Conservation (phyloP, 2,888 invertebrate genomes). For the Clistopyga incitator region DNA sequence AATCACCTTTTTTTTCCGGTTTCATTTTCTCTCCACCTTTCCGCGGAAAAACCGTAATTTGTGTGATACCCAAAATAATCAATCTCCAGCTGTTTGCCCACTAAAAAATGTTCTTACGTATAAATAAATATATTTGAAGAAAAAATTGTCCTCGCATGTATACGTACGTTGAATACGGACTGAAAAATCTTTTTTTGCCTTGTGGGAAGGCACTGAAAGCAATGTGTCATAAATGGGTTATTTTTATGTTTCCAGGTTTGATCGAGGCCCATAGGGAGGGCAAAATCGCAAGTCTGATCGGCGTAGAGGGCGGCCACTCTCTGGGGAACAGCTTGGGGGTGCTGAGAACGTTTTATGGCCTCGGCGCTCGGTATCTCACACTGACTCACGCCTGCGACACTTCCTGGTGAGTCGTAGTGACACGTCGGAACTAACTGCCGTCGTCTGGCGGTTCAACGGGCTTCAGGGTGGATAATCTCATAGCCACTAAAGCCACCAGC, state of each 20-base stretch:
- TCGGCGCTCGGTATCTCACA: constrained; percentile 95
- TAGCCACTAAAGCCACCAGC: constrained; percentile 48
- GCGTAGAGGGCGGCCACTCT: constrained; percentile 96
- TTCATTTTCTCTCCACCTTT: too few species aligned
- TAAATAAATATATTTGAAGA: too few species aligned
- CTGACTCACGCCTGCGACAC: constrained; percentile 97
- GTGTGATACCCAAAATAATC: neutral
- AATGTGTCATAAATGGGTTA: constrained; percentile 11
- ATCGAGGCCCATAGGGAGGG: constrained; percentile 89
- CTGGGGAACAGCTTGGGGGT: constrained; percentile 95
- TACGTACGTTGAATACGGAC: neutral
- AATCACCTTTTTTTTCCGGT: too few species aligned
- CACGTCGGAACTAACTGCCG: constrained; percentile 53
- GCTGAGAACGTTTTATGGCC: constrained; percentile 94
- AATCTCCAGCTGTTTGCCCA: neutral
- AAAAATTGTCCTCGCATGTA: too few species aligned
- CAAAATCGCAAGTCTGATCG: constrained; percentile 94
- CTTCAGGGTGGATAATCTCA: constrained; percentile 44
- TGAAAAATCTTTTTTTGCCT: neutral
- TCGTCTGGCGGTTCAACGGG: constrained; percentile 14
- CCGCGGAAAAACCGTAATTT: neutral
- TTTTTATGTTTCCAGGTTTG: constrained; percentile 87
- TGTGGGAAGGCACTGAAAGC: too few species aligned
- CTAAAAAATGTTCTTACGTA: too few species aligned
- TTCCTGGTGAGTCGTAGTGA: constrained; percentile 88